Conservation (phyloP, 2,888 invertebrate genomes). For the Dicyrtoma fusca region DNA sequence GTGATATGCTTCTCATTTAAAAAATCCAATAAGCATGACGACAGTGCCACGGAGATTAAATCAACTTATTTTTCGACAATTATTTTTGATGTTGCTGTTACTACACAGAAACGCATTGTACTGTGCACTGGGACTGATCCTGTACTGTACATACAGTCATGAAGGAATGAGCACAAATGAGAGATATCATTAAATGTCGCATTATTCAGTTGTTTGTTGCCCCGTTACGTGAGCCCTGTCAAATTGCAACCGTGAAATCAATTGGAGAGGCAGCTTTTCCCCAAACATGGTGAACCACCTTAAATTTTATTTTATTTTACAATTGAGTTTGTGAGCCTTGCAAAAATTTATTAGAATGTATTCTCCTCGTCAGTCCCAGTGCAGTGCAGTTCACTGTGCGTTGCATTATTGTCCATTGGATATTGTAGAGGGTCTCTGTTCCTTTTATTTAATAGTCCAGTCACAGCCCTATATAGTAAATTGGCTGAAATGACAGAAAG, state of each 20-base stretch:
- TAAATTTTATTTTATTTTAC: constrained; percentile 16
- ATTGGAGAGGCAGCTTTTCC: constrained; percentile 27
- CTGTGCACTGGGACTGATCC: neutral
- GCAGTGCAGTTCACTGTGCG: too few relatives aligned
- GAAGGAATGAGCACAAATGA: neutral
- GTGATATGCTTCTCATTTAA: too few relatives aligned
- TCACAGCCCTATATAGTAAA: neutral
- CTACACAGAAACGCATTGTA: too few relatives aligned
- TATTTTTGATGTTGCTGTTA: too few relatives aligned
- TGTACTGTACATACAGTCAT: neutral
- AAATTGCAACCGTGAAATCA: constrained; percentile 34
- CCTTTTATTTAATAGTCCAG: neutral
- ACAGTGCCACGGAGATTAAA: too few relatives aligned
- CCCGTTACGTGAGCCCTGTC: neutral
- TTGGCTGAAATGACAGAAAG: too few relatives aligned
- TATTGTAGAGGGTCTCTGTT: too few relatives aligned
- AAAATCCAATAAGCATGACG: too few relatives aligned
- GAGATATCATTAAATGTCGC: constrained; percentile 10
- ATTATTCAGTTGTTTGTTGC: constrained; percentile 27
- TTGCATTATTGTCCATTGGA: neutral
- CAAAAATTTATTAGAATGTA: constrained; percentile 33
- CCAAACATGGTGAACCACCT: constrained; percentile 29
- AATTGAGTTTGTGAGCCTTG: constrained; percentile 20
- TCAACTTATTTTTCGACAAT: too few relatives aligned
- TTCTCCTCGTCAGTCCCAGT: too few relatives aligned